Percentiles rank a stretch among this genome's conserved stretches.
Conservation (phyloP, 2,797 vertebrate genomes). For the Meriones psammophilus region DNA sequence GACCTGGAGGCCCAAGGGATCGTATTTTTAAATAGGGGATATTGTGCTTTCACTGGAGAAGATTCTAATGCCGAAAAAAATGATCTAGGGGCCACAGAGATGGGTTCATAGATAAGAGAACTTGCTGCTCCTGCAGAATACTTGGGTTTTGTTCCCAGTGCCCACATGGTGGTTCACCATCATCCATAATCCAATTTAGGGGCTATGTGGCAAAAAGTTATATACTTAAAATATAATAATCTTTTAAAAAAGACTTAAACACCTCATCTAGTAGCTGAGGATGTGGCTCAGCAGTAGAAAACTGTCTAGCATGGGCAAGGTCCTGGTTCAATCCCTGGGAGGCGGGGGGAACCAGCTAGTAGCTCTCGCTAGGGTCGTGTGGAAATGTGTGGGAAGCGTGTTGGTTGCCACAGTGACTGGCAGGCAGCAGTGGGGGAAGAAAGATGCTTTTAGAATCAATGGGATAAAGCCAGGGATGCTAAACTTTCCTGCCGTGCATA, state of each 20-base stretch:
- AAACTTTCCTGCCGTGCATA: constrained; percentile 20
- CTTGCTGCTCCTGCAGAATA: background rate
- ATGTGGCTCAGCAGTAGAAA: background rate
- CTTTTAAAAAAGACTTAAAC: background rate
- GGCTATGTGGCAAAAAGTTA: background rate
- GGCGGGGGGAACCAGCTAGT: background rate
- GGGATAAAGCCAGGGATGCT: background rate
- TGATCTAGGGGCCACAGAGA: background rate
- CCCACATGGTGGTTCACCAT: background rate
- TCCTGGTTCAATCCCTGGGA: background rate
- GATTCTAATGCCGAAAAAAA: background rate
- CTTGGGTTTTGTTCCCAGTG: background rate
- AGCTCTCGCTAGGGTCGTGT: background rate
- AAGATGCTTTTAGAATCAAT: constrained; percentile 35
- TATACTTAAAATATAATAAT: background rate
- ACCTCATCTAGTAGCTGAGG: background rate
- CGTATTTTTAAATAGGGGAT: background rate
- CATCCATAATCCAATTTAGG: background rate
- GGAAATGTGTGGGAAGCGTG: background rate
- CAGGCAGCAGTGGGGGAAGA: background rate
- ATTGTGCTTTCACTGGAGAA: background rate
- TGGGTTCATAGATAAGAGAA: background rate
- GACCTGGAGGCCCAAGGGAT: background rate
- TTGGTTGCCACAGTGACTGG: constrained; percentile 27
- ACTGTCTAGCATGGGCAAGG: background rate